These are phyloP conservation scores for Sisor rabdophorus DNA, from an alignment of 2,113 vertebrate genomes.

Conservation along the genomic window DNA sequence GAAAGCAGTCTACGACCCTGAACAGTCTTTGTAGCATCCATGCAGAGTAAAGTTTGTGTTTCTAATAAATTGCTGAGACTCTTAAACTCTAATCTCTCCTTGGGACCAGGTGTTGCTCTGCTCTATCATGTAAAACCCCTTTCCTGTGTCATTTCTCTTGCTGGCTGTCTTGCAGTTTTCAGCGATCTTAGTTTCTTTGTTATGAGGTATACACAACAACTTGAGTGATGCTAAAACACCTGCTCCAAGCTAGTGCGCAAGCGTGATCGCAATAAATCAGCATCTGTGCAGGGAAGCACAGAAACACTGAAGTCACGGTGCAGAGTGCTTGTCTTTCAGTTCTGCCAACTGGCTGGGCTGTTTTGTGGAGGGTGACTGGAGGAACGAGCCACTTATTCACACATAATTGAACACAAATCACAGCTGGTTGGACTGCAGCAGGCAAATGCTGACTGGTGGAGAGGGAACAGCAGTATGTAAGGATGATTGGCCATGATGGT, in stretches of 20 bases:
- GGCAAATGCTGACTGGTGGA: slow-evolving; percentile 27
- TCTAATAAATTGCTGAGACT: slow-evolving; percentile 10
- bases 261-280: slow-evolving; percentile 49
- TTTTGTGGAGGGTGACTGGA: slow-evolving; percentile 23
- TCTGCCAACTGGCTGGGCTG: slow-evolving; percentile 25
- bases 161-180: slow-evolving; percentile 12
- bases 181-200: background rate
- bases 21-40: background rate
- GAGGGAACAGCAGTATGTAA: slow-evolving; percentile 23
- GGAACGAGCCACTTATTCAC: slow-evolving; percentile 32
- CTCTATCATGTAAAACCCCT: slow-evolving; percentile 6
- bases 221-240: slow-evolving; percentile 30
- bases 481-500: slow-evolving; percentile 27
- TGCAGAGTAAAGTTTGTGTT: background rate
- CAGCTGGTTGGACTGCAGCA: slow-evolving; percentile 26
- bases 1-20: background rate
- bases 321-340: slow-evolving; percentile 3
- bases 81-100: background rate
- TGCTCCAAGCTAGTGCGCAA: slow-evolving; percentile 50
- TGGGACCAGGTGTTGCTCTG: background rate
- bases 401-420: slow-evolving; percentile 43
- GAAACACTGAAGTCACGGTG: slow-evolving; percentile 20
- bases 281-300: background rate
- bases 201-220: slow-evolving; percentile 36
- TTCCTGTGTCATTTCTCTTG: background rate